Conservation (phyloP, 2,888 invertebrate species). For the Microplitis manilae region DNA sequence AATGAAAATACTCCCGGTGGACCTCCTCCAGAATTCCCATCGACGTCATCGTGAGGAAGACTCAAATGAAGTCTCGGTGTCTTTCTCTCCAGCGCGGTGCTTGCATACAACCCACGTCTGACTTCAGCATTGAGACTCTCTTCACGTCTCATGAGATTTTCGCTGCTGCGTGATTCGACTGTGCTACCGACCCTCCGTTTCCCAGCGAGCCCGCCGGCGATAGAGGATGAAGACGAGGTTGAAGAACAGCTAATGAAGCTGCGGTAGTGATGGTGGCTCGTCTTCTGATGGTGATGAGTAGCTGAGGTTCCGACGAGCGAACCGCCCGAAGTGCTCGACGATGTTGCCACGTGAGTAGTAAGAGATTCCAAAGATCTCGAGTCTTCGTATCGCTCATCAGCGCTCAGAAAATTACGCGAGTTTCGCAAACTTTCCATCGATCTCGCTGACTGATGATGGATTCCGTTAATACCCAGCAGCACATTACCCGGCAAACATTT, state of each 20-base stretch:
- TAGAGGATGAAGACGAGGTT: conserved; percentile 73
- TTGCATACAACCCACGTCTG: conserved; percentile 79
- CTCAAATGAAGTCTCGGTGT: conserved; percentile 79
- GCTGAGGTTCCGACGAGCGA: conserved; percentile 8
- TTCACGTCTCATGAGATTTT: conserved; percentile 76
- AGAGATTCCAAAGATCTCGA: conserved; percentile 66
- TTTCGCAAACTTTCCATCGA: conserved; percentile 82
- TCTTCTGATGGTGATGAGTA: neutral
- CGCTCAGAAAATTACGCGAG: conserved; percentile 72
- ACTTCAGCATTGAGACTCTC: conserved; percentile 78
- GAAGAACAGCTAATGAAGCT: conserved; percentile 78
- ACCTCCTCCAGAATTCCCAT: conserved; percentile 19
- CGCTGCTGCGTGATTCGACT: conserved; percentile 76
- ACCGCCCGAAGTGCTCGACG: conserved; percentile 64
- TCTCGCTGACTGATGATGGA: conserved; percentile 74
- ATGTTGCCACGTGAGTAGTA: conserved; percentile 72
- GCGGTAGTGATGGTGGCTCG: conserved; percentile 71
- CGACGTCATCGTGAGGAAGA: conserved; percentile 74
- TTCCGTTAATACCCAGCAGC: conserved; percentile 59
- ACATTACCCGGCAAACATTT: conserved; percentile 66
- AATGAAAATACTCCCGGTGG: conserved; percentile 76
- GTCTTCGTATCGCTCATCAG: conserved; percentile 67
- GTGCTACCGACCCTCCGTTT: conserved; percentile 47
- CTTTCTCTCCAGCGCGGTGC: conserved; percentile 75
- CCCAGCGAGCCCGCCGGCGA: conserved; percentile 65